Evolutionary conservation across 2,888 invertebrate species (phyloP).

Genomic region (Ecdyonurus torrentis): DNA sequence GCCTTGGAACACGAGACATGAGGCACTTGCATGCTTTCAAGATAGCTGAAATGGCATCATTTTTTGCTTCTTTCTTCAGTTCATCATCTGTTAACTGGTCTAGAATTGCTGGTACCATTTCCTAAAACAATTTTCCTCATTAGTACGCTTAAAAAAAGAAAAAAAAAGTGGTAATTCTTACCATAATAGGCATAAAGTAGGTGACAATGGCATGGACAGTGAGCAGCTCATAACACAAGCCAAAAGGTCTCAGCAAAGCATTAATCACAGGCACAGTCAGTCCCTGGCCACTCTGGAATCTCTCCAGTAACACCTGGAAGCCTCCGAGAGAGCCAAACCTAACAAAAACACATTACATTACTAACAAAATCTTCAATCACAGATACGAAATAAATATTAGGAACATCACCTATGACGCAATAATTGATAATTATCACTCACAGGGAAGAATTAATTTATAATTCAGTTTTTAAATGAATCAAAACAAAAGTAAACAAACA

Average conservation of each 20-base stretch:
- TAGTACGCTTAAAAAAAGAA: background rate
- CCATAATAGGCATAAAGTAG: conserved; percentile 81
- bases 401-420: too few relatives aligned
- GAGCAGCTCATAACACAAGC: conserved; percentile 77
- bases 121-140: conserved; percentile 37
- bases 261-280: conserved; percentile 61
- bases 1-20: conserved; percentile 65
- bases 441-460: too few relatives aligned
- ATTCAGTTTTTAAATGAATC: too few relatives aligned
- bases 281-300: conserved; percentile 59
- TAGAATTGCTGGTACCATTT: conserved; percentile 75
- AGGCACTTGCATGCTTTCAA: conserved; percentile 84
- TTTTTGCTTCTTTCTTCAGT: conserved; percentile 87
- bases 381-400: too few relatives aligned
- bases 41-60: conserved; percentile 87
- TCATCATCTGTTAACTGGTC: conserved; percentile 91
- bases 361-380: too few relatives aligned
- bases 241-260: conserved; percentile 76
- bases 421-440: too few relatives aligned
- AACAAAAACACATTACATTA: too few relatives aligned
- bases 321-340: conserved; percentile 81
- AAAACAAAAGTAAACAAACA: too few relatives aligned
- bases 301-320: conserved; percentile 66
- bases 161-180: conserved; percentile 27
- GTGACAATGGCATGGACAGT: conserved; percentile 80